Conservation (phyloP, 2,797 vertebrate genomes). For the Myotis daubentonii region DNA sequence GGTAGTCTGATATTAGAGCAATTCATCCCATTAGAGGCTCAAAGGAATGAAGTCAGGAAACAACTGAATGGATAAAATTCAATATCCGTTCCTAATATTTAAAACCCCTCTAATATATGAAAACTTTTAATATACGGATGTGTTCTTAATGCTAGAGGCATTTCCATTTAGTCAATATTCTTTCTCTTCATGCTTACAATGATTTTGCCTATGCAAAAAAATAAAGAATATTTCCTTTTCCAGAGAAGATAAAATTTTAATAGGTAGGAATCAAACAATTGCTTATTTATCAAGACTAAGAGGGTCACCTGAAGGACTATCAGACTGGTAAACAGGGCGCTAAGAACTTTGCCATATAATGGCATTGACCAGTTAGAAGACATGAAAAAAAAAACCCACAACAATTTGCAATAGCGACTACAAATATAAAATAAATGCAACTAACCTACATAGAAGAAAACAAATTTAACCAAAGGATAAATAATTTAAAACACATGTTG, state of each 20-base stretch:
- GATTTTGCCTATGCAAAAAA: constrained; percentile 61
- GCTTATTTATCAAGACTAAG: not conserved
- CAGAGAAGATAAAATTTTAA: constrained; percentile 25
- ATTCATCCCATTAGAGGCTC: not conserved
- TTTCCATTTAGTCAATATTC: not conserved
- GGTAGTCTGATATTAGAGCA: not conserved
- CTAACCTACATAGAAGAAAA: not conserved
- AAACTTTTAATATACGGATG: not conserved
- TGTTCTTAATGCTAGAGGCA: not conserved
- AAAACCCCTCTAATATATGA: not conserved
- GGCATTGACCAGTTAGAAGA: not conserved
- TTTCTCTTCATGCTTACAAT: not conserved
- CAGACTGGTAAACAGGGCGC: not conserved
- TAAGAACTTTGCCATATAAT: not conserved
- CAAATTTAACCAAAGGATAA: not conserved
- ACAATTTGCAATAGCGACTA: not conserved
- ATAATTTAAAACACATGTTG: not conserved
- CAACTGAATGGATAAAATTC: not conserved
- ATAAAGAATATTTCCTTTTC: constrained; percentile 31
- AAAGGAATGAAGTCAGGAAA: not conserved
- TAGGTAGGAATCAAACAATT: not conserved
- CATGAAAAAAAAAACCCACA: not conserved
- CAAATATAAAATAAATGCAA: constrained; percentile 30
- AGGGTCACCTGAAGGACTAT: not conserved
- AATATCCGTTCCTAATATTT: not conserved